Conservation (phyloP, 2,797 vertebrate genomes). For the Mallotus villosus region DNA sequence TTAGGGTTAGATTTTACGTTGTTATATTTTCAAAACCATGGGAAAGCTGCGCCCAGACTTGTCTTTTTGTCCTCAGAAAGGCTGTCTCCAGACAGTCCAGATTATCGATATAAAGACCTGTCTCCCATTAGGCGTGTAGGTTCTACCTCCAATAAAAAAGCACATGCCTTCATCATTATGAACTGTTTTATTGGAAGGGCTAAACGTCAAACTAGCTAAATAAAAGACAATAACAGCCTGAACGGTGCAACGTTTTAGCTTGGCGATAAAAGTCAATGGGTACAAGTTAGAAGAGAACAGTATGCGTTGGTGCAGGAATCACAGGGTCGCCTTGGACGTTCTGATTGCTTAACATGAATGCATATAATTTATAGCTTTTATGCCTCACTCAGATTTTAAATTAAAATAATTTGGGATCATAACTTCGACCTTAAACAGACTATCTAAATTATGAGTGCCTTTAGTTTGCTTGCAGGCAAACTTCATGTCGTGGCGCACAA, state of each 20-base stretch:
- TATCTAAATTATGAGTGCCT: too few relatives aligned
- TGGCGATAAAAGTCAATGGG: not conserved
- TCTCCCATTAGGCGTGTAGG: constrained; percentile 67
- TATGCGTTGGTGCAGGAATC: not conserved
- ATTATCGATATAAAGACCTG: constrained; percentile 68
- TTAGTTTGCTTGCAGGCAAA: too few relatives aligned
- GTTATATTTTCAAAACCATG: too few relatives aligned
- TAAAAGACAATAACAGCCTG: constrained; percentile 10
- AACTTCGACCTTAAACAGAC: not conserved
- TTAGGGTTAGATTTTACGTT: too few relatives aligned
- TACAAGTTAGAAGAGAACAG: not conserved
- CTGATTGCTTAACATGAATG: not conserved
- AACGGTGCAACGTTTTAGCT: not conserved
- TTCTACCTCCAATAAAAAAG: constrained; percentile 53
- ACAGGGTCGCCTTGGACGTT: not conserved
- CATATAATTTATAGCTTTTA: not conserved
- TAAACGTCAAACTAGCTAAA: constrained; percentile 55
- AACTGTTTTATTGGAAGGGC: constrained; percentile 63
- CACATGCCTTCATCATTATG: constrained; percentile 57
- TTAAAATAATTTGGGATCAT: too few relatives aligned
- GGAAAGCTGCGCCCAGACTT: too few relatives aligned
- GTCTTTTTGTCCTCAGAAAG: not conserved
- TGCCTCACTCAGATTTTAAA: not conserved
- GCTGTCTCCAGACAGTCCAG: not conserved
- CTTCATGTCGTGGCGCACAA: not conserved